Evolutionary conservation across 1,140 invertebrate species (phyloP).

Genomic region (Lordiphosa mommai): DNA sequence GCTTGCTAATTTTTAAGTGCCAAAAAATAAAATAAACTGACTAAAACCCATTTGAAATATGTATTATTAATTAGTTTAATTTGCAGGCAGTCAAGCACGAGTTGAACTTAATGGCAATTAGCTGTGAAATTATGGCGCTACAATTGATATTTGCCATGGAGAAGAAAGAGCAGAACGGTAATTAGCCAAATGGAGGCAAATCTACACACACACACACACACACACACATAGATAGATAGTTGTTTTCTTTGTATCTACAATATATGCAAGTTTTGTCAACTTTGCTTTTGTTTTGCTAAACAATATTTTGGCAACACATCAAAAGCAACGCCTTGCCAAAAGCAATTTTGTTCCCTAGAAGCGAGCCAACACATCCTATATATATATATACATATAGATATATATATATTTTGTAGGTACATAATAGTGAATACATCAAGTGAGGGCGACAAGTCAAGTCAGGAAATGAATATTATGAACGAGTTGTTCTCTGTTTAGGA

Average conservation of each 20-base stretch:
- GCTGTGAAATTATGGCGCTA: slow-evolving; percentile 29
- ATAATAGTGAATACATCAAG: slow-evolving; percentile 30
- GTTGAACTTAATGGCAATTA: slow-evolving; percentile 41
- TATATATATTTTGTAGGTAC: slow-evolving; percentile 3
- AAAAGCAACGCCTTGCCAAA: slow-evolving; percentile 69
- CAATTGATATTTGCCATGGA: slow-evolving; percentile 12
- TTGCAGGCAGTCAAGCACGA: slow-evolving; percentile 53
- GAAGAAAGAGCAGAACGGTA: slow-evolving; percentile 10
- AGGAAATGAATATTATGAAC: slow-evolving; percentile 36
- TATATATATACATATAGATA: neutral
- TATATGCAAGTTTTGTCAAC: slow-evolving; percentile 44
- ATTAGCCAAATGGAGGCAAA: neutral
- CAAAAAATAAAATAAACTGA: slow-evolving; percentile 25
- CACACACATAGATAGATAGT: neutral
- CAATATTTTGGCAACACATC: slow-evolving; percentile 71
- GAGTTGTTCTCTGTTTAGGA: neutral
- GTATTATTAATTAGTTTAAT: slow-evolving; percentile 69
- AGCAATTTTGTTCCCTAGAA: slow-evolving; percentile 60
- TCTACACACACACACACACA: neutral
- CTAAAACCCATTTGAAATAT: slow-evolving; percentile 57
- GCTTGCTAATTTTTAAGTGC: slow-evolving; percentile 12
- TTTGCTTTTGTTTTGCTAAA: slow-evolving; percentile 68
- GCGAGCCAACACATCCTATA: slow-evolving; percentile 44
- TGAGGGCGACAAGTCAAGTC: slow-evolving; percentile 40
- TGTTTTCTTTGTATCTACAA: slow-evolving; percentile 9